Conservation (phyloP, 2,888 invertebrate species). For the Litoditis marina region DNA sequence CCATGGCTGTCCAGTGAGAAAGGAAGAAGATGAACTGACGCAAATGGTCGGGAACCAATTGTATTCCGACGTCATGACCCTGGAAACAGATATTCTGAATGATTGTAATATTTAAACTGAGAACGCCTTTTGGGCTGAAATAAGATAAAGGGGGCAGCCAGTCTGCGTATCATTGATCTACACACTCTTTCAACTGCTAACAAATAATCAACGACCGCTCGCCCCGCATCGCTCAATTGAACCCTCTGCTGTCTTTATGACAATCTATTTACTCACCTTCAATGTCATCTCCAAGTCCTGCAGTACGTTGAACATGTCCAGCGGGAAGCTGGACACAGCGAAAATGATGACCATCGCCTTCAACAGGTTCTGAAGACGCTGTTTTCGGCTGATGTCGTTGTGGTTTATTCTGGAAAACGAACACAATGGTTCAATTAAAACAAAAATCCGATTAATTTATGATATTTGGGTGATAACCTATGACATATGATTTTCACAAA, state of each 20-base stretch:
- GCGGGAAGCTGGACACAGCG: slow-evolving; percentile 75
- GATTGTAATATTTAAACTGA: no score
- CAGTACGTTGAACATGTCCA: slow-evolving; percentile 47
- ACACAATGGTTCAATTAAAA: not conserved
- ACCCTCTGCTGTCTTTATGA: no score
- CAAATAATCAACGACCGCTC: no score
- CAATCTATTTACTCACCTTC: slow-evolving; percentile 26
- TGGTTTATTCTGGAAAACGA: slow-evolving; percentile 3
- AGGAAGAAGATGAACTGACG: slow-evolving; percentile 74
- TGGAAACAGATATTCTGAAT: no score
- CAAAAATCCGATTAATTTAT: not conserved
- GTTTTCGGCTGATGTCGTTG: slow-evolving; percentile 79
- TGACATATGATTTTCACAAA: not conserved
- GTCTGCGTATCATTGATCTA: no score
- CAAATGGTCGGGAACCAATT: slow-evolving; percentile 1
- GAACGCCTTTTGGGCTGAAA: no score
- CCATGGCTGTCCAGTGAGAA: slow-evolving; percentile 84
- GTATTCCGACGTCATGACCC: no score
- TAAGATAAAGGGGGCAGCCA: no score
- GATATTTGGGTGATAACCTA: not conserved
- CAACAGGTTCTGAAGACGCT: slow-evolving; percentile 88
- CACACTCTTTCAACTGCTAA: no score
- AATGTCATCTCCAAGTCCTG: slow-evolving; percentile 44
- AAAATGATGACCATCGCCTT: slow-evolving; percentile 94
- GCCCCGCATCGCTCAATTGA: no score